A percentile compares a stretch with the other conserved stretches of the same genome.
These are phyloP conservation scores for Psittacula derbiana DNA, from an alignment of 2,797 vertebrate species.

Conservation along the genomic window DNA sequence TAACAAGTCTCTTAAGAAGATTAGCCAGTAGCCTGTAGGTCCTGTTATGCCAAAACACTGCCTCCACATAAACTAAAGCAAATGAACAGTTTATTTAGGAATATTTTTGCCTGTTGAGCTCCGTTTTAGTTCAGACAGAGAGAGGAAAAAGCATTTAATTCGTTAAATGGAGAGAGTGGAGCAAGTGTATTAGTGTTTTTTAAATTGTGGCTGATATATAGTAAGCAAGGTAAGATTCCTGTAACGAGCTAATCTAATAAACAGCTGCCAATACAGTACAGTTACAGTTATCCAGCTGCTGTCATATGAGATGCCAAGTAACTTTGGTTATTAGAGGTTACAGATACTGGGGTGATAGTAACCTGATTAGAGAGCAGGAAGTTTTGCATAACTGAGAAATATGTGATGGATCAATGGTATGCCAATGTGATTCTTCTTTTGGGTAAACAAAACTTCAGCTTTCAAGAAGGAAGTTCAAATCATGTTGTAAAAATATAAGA, in stretches of 20 bases:
- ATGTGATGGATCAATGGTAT: neutral
- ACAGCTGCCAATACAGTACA: neutral
- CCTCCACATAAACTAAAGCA: neutral
- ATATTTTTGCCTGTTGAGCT: neutral
- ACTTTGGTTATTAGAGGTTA: neutral
- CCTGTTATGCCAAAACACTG: neutral
- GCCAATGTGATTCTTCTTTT: neutral
- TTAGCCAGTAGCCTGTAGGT: conserved; percentile 12
- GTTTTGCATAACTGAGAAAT: neutral
- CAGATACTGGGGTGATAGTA: neutral
- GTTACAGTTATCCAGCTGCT: neutral
- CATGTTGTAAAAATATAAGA: neutral
- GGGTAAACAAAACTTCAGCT: neutral
- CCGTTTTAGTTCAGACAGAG: neutral
- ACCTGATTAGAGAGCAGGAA: neutral
- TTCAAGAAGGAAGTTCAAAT: neutral
- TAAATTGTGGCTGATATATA: neutral
- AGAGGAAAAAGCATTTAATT: neutral
- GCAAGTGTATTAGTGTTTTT: neutral
- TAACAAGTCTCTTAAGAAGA: conserved; percentile 53
- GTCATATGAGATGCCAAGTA: neutral
- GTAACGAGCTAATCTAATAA: conserved; percentile 1
- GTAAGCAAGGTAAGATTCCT: neutral
- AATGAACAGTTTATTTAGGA: neutral
- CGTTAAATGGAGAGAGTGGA: neutral